Base-by-base conservation (phyloP, 2,888 invertebrate species). In the Chrysomela aeneicollis region DNA sequence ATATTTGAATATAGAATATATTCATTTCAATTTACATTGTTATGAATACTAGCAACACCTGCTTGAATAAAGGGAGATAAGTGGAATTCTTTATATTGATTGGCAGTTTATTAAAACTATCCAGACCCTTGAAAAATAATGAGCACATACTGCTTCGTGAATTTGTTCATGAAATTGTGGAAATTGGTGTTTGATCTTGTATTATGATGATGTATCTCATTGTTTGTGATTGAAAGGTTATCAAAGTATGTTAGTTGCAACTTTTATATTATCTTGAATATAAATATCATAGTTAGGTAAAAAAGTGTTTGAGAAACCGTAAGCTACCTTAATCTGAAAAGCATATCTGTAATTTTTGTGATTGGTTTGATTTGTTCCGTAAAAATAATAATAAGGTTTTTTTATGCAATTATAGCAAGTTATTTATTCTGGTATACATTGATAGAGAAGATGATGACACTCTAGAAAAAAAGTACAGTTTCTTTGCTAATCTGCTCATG, bases 201-300 rank as follows among this genome's bases (percentile, higher is more conserved):
- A 53, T 53, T 32, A 53, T 53, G 53, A 32, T 32, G 35, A 53
- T 53, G 32, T 53, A 53, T 32, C 32, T 53, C 35, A 53, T n/a
- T 53, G 35, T 32, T 53, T 12, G 18, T 30, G 32, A 53, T 53
- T 19, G 17, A 21, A 53, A 53, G 53, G 53, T 53, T 53, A 2
- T 18, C 32, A 5, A 32, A 53, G 10, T 53, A 53, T 32, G 53
- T 32, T 53, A 32, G 53, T 53, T 53, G 32, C 53, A 53, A 53
- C 17, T 53, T 53, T 32, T 32, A 32, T 32, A 53, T 53, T 53
- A 53, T 53, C 17, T 53, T 10, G 12, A 53, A 53, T 53, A 53
- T 17, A n/a, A 32, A 53, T 32, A 53, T 53, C 53, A 32, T 53
- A 32, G 53, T 53, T 32, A 8, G 32, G 17, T 53, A 53, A 32